A percentile compares a stretch with the other conserved stretches of the same genome.
Evolutionary conservation across 64 coral and sea anemone genomes (phyloP).

Genomic region (Stichodactyla mertensii): DNA sequence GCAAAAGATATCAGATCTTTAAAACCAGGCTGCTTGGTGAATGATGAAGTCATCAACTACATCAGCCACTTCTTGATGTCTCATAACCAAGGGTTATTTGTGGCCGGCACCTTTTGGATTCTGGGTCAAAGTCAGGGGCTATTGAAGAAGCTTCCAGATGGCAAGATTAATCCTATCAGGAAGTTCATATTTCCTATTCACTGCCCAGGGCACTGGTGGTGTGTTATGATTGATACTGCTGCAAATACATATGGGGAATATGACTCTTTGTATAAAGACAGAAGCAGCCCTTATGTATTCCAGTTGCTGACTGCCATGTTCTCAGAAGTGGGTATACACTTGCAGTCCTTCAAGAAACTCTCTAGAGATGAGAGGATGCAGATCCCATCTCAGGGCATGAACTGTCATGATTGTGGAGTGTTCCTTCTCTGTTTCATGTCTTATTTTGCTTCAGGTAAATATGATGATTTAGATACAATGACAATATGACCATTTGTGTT

Average conservation of each 20-base stretch:
- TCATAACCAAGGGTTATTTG: not conserved
- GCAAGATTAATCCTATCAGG: not conserved
- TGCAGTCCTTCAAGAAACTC: not conserved
- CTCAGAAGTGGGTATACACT: not conserved
- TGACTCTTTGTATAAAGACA: not conserved
- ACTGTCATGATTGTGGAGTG: not conserved
- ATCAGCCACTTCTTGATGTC: not conserved
- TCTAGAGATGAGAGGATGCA: not conserved
- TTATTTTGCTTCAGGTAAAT: not conserved
- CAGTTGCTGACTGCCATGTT: not conserved
- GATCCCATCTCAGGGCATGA: not conserved
- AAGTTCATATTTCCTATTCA: constrained; percentile 20
- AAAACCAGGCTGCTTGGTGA: not conserved
- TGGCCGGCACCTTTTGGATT: not conserved
- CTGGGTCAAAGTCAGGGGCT: not conserved
- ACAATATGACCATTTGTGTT: too few relatives aligned
- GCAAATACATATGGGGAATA: constrained; percentile 1
- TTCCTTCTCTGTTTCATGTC: constrained; percentile 1
- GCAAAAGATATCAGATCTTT: constrained; percentile 8
- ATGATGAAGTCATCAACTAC: not conserved
- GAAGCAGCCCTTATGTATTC: constrained; percentile 1
- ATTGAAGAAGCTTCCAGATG: not conserved
- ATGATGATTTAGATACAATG: not conserved
- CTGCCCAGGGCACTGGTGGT: constrained; percentile 21
- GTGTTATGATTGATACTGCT: constrained; percentile 7